Evolutionary conservation across 1,140 invertebrate genomes (phyloP).

Genomic region (Drosophila parabipectinata): DNA sequence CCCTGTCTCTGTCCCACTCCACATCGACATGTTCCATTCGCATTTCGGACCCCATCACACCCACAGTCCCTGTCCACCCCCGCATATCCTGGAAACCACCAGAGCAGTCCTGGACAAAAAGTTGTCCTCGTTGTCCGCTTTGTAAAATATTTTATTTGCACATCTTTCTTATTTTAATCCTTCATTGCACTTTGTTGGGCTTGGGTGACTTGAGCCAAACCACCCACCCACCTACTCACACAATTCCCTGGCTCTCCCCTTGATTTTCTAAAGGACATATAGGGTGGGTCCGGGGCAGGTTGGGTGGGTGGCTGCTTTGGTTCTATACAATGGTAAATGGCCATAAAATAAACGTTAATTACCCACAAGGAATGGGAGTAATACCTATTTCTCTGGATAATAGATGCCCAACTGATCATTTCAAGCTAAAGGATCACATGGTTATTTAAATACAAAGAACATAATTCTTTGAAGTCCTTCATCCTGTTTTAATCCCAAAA

Average conservation of each 20-base stretch:
- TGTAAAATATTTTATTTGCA: constrained; percentile 80
- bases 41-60: constrained; percentile 64
- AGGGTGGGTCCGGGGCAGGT: neutral
- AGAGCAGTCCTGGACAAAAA: constrained; percentile 39
- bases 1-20: constrained; percentile 10
- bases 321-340: constrained; percentile 40
- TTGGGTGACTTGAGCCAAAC: constrained; percentile 32
- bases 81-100: neutral
- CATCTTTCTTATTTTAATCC: constrained; percentile 83
- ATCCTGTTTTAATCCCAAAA: no score
- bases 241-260: neutral
- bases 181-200: constrained; percentile 69
- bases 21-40: constrained; percentile 71
- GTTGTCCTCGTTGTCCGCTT: constrained; percentile 71
- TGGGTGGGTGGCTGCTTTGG: constrained; percentile 32
- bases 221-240: neutral
- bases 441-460: no score
- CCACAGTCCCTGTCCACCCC: neutral
- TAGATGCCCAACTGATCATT: no score
- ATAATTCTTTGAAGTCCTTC: no score
- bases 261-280: neutral
- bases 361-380: constrained; percentile 26
- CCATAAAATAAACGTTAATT: constrained; percentile 72
- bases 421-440: no score
- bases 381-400: neutral